These are phyloP conservation scores for Tetrax tetrax DNA, from an alignment of 2,113 vertebrate species.

Conservation along the genomic window DNA sequence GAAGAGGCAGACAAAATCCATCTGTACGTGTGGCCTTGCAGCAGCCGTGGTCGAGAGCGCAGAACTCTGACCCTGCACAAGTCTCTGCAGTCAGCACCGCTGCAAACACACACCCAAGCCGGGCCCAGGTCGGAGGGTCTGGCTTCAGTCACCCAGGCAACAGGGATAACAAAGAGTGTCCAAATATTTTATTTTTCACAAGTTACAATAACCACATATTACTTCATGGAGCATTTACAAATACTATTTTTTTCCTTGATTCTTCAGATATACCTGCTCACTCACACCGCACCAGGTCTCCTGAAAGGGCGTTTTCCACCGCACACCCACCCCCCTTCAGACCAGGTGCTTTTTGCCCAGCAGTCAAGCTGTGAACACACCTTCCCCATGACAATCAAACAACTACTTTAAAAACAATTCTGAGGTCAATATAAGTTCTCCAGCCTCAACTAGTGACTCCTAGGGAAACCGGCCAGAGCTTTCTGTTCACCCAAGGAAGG, in stretches of 20 bases:
- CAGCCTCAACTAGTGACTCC: background rate
- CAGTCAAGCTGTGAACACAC: fast-evolving
- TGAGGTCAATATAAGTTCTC: background rate
- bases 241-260: background rate
- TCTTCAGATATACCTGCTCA: background rate
- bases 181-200: constrained; percentile 71
- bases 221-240: constrained; percentile 14
- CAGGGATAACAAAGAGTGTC: background rate
- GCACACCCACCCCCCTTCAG: background rate
- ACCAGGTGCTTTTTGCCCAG: background rate
- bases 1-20: too few relatives aligned
- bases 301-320: fast-evolving
- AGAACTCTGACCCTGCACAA: background rate
- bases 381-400: background rate
- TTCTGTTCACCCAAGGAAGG: background rate
- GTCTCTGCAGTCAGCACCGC: background rate
- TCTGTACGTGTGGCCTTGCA: too few relatives aligned
- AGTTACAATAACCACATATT: constrained; percentile 24
- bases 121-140: too few relatives aligned
- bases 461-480: background rate
- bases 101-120: too few relatives aligned
- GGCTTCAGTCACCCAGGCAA: background rate
- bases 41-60: too few relatives aligned
- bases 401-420: background rate
- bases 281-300: background rate